Evolutionary conservation across 1,140 invertebrate species (phyloP).

Genomic region (Sitobion miscanthi): DNA sequence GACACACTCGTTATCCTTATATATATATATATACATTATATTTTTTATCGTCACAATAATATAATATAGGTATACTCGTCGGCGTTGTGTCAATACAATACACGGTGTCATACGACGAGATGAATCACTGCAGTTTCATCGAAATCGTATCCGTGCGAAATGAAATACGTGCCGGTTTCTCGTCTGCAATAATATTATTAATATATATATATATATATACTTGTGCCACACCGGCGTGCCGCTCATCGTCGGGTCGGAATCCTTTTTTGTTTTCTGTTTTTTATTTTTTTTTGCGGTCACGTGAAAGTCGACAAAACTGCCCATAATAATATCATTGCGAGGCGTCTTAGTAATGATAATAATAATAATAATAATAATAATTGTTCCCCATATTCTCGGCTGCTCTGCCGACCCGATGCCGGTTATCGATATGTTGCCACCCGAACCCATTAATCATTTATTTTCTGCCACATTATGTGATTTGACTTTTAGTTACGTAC

Average conservation of each 20-base stretch:
- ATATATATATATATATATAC: not conserved
- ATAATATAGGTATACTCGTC: not conserved
- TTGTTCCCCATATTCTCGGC: not conserved
- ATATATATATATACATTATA: not conserved
- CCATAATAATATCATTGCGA: not conserved
- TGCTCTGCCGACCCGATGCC: too few species aligned
- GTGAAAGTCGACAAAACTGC: conserved; percentile 27
- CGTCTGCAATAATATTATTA: not conserved
- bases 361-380: not conserved
- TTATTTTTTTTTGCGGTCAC: conserved; percentile 38
- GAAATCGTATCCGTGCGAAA: not conserved
- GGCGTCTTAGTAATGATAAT: not conserved
- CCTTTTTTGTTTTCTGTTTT: not conserved
- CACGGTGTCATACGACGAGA: too few species aligned
- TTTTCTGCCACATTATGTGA: too few species aligned
- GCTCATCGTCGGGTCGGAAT: not conserved
- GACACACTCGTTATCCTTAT: not conserved
- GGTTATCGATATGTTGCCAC: not conserved
- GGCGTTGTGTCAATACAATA: not conserved
- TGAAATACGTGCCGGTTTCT: not conserved
- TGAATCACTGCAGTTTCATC: not conserved
- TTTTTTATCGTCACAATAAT: not conserved
- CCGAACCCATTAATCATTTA: too few species aligned
- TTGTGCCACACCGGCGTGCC: not conserved
- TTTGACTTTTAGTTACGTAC: too few species aligned